phyloP scores from a whole-genome alignment of 2,888 invertebrate genomes.

The Euplexia lucipara region DNA sequence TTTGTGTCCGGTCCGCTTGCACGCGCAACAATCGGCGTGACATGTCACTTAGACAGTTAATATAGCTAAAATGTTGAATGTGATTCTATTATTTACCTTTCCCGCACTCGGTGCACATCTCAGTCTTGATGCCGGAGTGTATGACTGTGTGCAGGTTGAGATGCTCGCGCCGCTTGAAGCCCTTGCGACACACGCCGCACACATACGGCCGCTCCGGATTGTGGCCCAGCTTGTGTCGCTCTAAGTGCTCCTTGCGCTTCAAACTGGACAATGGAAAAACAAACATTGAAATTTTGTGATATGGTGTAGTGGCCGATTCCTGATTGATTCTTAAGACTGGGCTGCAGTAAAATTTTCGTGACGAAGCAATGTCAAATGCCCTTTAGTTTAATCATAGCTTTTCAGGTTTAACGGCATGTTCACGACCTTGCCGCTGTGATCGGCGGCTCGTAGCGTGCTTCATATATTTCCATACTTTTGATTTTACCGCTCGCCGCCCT shows the following conservation, averaged over 20 bases:
- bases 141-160: slow-evolving; percentile 96
- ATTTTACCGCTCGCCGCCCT: too few relatives aligned
- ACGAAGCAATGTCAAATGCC: background rate
- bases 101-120: slow-evolving; percentile 94
- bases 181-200: slow-evolving; percentile 94
- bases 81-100: slow-evolving; percentile 84
- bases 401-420: too few relatives aligned
- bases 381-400: too few relatives aligned
- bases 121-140: slow-evolving; percentile 96
- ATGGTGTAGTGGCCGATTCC: background rate
- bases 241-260: slow-evolving; percentile 95
- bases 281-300: background rate
- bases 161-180: slow-evolving; percentile 95
- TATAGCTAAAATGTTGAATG: background rate
- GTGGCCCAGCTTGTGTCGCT: slow-evolving; percentile 95
- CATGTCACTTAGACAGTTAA: background rate
- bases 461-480: too few relatives aligned
- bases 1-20: too few relatives aligned
- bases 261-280: slow-evolving; percentile 76
- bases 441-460: too few relatives aligned
- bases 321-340: background rate
- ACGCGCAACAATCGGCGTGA: too few relatives aligned
- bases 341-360: background rate
- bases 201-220: slow-evolving; percentile 95
- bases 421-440: too few relatives aligned